A percentile compares a stretch with the other conserved stretches of the same genome.
Evolutionary conservation across 2,888 invertebrate genomes (phyloP).

Genomic region (Drosophila flavopinicola): DNA sequence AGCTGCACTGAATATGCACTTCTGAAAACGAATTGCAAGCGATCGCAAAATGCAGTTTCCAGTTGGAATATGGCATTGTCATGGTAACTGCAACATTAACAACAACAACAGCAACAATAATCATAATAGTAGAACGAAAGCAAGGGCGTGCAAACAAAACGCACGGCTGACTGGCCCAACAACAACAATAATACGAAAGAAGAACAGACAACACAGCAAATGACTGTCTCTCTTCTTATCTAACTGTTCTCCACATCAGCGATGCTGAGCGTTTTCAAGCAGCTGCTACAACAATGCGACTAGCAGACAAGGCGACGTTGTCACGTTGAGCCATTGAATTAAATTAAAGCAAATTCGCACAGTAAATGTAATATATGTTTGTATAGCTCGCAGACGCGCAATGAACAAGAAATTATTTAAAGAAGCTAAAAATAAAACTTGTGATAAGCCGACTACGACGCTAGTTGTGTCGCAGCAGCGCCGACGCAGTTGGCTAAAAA

Average conservation of each 20-base stretch:
- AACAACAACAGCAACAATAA: constrained; percentile 26
- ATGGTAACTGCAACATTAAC: constrained; percentile 50
- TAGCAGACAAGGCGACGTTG: constrained; percentile 38
- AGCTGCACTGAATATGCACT: too few relatives aligned
- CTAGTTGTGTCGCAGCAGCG: constrained; percentile 37
- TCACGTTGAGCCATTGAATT: constrained; percentile 48
- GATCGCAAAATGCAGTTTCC: constrained; percentile 35
- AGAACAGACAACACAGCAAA: constrained; percentile 52
- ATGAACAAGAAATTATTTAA: constrained; percentile 54
- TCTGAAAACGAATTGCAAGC: constrained; percentile 22
- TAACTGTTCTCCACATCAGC: constrained; percentile 8
- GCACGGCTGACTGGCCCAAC: constrained; percentile 63
- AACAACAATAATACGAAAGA: constrained; percentile 36
- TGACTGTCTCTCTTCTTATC: constrained; percentile 26
- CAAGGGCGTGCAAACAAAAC: constrained; percentile 68
- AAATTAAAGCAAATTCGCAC: constrained; percentile 67
- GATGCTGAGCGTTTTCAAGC: constrained; percentile 42
- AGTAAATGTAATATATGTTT: constrained; percentile 44
- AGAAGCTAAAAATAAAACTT: constrained; percentile 64
- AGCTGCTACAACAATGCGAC: constrained; percentile 26
- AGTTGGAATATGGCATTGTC: constrained; percentile 58
- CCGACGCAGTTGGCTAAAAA: constrained; percentile 63
- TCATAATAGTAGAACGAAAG: constrained; percentile 46
- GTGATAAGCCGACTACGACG: constrained; percentile 60
- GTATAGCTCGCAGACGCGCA: constrained; percentile 11